Evolutionary conservation across 2,888 invertebrate genomes (phyloP).

Genomic region (Drosophila pseudotakahashii): DNA sequence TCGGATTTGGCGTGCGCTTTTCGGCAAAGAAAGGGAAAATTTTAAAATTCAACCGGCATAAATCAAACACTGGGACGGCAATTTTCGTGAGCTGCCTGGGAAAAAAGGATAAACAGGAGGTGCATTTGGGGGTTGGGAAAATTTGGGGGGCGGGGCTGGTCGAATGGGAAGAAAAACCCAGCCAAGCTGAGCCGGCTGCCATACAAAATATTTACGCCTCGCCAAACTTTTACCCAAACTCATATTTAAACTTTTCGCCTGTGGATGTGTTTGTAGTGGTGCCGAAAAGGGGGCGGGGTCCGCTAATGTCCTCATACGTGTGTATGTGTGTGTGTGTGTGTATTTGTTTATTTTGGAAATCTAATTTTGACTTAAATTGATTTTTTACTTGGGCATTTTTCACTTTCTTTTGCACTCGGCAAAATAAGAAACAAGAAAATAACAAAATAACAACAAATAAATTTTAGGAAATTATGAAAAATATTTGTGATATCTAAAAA

Average conservation of each 20-base stretch:
- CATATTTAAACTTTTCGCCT: conserved; percentile 72
- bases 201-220: conserved; percentile 77
- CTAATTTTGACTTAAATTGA: conserved; percentile 78
- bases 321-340: conserved; percentile 3
- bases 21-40: conserved; percentile 49
- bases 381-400: conserved; percentile 59
- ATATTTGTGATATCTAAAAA: too few relatives aligned
- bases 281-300: background rate
- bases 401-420: conserved; percentile 17
- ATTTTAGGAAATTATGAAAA: too few relatives aligned
- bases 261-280: conserved; percentile 13
- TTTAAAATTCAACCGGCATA: conserved; percentile 80
- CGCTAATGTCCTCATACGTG: conserved; percentile 36
- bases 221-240: conserved; percentile 73
- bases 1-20: conserved; percentile 72
- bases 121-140: background rate
- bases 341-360: conserved; percentile 75
- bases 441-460: too few relatives aligned
- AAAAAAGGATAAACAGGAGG: conserved; percentile 70
- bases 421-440: background rate
- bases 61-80: conserved; percentile 74
- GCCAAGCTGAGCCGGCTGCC: conserved; percentile 52
- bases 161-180: conserved; percentile 9
- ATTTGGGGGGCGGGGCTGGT: conserved; percentile 1
- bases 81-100: conserved; percentile 67